Base-by-base conservation (phyloP, 2,797 vertebrate species). In the Nyctibius grandis region DNA sequence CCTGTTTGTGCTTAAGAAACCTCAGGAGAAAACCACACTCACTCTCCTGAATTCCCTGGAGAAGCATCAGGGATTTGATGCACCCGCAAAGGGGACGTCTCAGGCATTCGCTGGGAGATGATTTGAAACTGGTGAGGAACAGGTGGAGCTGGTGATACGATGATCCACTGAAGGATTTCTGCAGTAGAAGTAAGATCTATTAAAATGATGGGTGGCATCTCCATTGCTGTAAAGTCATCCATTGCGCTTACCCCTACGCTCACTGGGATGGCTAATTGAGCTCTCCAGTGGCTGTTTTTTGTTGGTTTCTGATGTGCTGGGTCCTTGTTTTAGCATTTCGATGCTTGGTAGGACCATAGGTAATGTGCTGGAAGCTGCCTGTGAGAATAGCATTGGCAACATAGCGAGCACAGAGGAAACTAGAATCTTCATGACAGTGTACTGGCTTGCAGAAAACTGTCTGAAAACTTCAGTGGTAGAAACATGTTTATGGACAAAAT, bases 21-120 rank as follows among this genome's bases (percentile, higher is more conserved):
- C 54, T 69, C 56, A 61, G 54, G 85, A 80, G 80, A 78, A 88
- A 85, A 59, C 40, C 57, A 6, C 8, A 0, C n/a, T 78, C 2
- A 0, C 12, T 74, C 28, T 90, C 29, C 9, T 21, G 20, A 91
- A 88, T 72, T 93, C 91, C 73, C 78, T 5, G 6, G 78, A 78
- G 93, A 89, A 84, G 38, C 7, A 5, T 73, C 84, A 57, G 29
- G 42, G 59, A 57, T 89, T 93, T 75, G 89, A 79, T 4, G 18
- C 5, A 17, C 38, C 34, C 5, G 2, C 59, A n/a, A 42, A 91
- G 45, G 69, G 73, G 21, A 60, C 28, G 12, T 79, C 91, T 81
- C 51, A 29, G 31, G 51, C 60, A 60, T 78, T 87, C 3, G 1
- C 79, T 79, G 72, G 45, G 10, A 84, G 22, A 47, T 59, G 33